Evolutionary conservation across 2,113 vertebrate species (phyloP), one percentile per base, ranked within the genome.

Genomic region (Paramisgurnus dabryanus): DNA sequence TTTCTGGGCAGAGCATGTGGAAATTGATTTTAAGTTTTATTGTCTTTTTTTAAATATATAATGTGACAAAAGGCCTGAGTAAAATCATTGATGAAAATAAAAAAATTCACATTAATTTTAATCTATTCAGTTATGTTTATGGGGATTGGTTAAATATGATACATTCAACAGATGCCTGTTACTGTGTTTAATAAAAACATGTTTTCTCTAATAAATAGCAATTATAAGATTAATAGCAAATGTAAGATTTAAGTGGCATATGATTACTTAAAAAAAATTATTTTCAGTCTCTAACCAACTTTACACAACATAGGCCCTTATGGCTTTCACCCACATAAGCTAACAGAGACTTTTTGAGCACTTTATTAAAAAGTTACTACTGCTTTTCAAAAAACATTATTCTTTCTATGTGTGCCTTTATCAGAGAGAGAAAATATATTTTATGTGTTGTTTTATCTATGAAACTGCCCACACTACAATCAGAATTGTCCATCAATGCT

Each of bases 311-410:
- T 45, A 69, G 73, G 63, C 78, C 79, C 74, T 78, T 78, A 63
- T 80, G 78, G 69, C 40, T 80, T 80, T 78, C 68, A 83, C 72
- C 68, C 68, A 66, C 64, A 78, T 64, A 78, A 67, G 68, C 57
- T 50, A 71, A 50, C 27, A 78, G 67, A 83, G 78, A 58, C 67
- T 41, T 83, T 8, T 13, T 68, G 13, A 17, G 55, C 58, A 66
- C 78, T 58, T 85, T 81, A 74, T 83, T 82, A 77, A 83, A 74
- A 83, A 58, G 68, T 74, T 83, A 83, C 83, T 76, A 78, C 73
- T 70, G 67, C 53, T 85, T 82, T 80, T 18, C 18, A 43, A 78
- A 74, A 69, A 63, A 77, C 77, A 82, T 79, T 40, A 53, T 80
- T 80, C 65, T 69, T 55, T 41, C 77, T 78, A 64, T 43, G 64